Evolutionary conservation across 2,797 vertebrate species (phyloP).

Genomic region (Hypotaenidia philippensis): DNA sequence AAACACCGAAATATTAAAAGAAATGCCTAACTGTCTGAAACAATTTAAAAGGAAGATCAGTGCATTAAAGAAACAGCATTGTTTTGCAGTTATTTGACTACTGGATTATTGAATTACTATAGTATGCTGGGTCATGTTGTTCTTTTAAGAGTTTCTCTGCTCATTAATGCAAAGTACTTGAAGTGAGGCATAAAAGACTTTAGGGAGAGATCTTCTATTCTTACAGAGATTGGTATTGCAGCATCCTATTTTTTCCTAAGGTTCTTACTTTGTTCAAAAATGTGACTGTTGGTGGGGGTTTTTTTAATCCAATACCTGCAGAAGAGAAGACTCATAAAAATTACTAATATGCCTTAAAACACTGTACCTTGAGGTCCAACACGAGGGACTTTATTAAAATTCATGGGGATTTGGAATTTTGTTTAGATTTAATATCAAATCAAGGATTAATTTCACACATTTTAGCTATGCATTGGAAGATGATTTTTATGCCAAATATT

Average conservation of each 20-base stretch:
- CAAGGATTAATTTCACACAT: background rate
- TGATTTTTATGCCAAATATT: background rate
- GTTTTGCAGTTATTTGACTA: conserved; percentile 28
- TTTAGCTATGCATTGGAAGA: background rate
- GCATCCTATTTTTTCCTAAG: background rate
- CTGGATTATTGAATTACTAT: conserved; percentile 23
- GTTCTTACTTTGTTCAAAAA: background rate
- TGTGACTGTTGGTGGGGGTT: background rate
- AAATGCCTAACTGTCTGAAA: background rate
- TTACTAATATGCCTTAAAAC: background rate
- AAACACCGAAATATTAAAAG: background rate
- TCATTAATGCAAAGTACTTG: conserved; percentile 63
- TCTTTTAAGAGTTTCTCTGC: conserved; percentile 50
- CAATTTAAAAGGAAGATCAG: background rate
- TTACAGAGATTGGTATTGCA: conserved; percentile 21
- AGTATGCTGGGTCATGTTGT: conserved; percentile 35
- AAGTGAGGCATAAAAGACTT: conserved; percentile 52
- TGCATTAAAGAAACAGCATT: background rate
- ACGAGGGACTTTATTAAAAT: background rate
- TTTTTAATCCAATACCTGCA: background rate
- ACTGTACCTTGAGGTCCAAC: background rate
- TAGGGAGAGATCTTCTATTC: conserved; percentile 1
- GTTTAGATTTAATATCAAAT: background rate
- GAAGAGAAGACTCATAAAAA: background rate
- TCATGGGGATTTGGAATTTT: background rate